A percentile compares a stretch with the other conserved stretches of the same genome.
phyloP scores from a whole-genome alignment of 1,140 invertebrate species.

The Lethrus apterus region DNA sequence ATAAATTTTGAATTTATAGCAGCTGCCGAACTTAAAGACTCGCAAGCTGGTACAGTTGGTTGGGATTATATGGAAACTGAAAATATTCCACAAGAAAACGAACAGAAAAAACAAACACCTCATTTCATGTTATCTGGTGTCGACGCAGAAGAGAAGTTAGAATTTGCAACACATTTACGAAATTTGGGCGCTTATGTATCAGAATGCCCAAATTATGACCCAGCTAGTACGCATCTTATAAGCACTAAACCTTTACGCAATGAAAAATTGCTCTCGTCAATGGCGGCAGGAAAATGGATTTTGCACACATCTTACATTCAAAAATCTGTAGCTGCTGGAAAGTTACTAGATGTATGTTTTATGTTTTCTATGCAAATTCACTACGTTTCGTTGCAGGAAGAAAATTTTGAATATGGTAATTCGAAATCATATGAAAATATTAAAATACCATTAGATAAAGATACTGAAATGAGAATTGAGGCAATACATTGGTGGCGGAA shows the following conservation, averaged over 20 bases:
- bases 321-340: constrained; percentile 51
- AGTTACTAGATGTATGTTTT: constrained; percentile 60
- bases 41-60: constrained; percentile 46
- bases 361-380: constrained; percentile 15
- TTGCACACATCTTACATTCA: constrained; percentile 70
- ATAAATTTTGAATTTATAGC: background rate
- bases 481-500: constrained; percentile 60
- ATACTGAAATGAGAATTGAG: constrained; percentile 46
- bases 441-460: constrained; percentile 33
- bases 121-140: constrained; percentile 36
- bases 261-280: constrained; percentile 76
- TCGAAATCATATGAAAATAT: constrained; percentile 48
- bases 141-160: constrained; percentile 11
- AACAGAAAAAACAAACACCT: background rate
- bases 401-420: constrained; percentile 71
- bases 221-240: constrained; percentile 67
- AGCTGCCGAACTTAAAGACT: constrained; percentile 34
- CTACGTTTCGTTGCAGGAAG: constrained; percentile 52
- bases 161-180: constrained; percentile 22
- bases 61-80: constrained; percentile 43
- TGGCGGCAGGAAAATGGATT: constrained; percentile 83
- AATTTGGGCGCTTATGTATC: constrained; percentile 61
- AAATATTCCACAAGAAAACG: constrained; percentile 4
- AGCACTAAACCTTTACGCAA: constrained; percentile 65
- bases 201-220: constrained; percentile 55